These are phyloP conservation scores for Percopsis transmontana DNA, from an alignment of 2,113 vertebrate genomes.

Conservation along the genomic window DNA sequence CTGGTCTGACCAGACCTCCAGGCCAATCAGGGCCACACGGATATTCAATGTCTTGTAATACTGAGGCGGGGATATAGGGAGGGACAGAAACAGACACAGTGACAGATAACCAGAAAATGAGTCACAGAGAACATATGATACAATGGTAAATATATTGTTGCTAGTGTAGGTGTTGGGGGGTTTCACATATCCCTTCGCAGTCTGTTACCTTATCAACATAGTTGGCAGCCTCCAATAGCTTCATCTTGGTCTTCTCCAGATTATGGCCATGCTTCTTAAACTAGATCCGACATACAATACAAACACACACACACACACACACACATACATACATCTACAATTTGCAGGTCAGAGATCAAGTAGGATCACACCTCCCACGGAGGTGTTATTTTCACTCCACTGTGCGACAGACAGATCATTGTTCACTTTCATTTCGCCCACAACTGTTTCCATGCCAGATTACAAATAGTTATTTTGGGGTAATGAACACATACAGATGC, in stretches of 20 bases:
- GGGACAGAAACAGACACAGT: neutral
- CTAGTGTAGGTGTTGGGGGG: neutral
- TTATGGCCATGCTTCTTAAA: constrained; percentile 83
- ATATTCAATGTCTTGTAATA: constrained; percentile 92
- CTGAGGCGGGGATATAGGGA: constrained; percentile 60
- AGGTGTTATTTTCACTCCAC: no score
- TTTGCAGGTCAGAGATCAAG: no score
- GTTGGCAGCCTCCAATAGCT: constrained; percentile 90
- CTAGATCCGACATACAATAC: constrained; percentile 68
- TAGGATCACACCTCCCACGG: no score
- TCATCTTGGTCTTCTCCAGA: constrained; percentile 81
- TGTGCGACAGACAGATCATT: no score
- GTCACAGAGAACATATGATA: neutral
- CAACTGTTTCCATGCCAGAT: no score
- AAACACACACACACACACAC: constrained; percentile 10
- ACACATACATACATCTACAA: neutral
- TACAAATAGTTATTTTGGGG: no score
- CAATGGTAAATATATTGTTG: neutral
- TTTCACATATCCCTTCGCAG: neutral
- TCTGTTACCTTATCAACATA: constrained; percentile 91
- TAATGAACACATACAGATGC: no score
- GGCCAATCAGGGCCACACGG: constrained; percentile 89
- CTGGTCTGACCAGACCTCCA: constrained; percentile 90
- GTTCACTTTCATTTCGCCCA: no score
- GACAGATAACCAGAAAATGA: neutral